Base-by-base conservation (phyloP, 1,140 invertebrate genomes). In the Dinothrombium tinctorium region DNA sequence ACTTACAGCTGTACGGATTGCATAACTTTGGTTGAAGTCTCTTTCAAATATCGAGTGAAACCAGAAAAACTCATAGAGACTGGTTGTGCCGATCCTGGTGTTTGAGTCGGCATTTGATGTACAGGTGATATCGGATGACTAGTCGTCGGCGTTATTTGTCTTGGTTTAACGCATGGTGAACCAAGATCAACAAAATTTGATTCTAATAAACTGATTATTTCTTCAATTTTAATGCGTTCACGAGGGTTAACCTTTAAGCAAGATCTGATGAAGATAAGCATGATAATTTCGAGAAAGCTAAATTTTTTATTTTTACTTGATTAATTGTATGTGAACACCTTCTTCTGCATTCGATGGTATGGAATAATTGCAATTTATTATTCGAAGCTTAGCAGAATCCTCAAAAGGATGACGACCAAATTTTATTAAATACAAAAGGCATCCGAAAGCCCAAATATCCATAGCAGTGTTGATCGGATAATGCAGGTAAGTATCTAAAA, bases 361-460 rank as follows among this genome's bases (percentile, higher is more conserved):
- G 33, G 65, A 69, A 59, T 82, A 96, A 55, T 95, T 98, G 44
- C 76, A 89, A 66, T 98, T 98, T 6, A 96, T 66, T 48, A 98
- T 95, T 32, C 63, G 71, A 45, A 99, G 58, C 59, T 98, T 98
- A 25, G 89, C 89, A 5, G 69, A 71, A 63, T 98, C 94, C 56
- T 94, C 84, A 61, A 92, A 99, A 8, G 94, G 94, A 69, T 99
- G 94, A 46, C 74, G 72, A 57, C 78, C 73, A 57, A 76, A 96
- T 56, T 87, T 87, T 9, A 99, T 60, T 22, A 76, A 71, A 59
- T 83, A 98, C 0, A 96, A 60, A 38, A 98, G 71, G 61, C 94
- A 99, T 5, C 94, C 92, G 17, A 98, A 61, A 3, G 90, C 89
- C 92, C 94, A 99, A 22, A 92, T 70, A 63, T 99, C 94, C 3